Evolutionary conservation across 2,797 vertebrate species (phyloP).

Genomic region (Enteromius argenteus): DNA sequence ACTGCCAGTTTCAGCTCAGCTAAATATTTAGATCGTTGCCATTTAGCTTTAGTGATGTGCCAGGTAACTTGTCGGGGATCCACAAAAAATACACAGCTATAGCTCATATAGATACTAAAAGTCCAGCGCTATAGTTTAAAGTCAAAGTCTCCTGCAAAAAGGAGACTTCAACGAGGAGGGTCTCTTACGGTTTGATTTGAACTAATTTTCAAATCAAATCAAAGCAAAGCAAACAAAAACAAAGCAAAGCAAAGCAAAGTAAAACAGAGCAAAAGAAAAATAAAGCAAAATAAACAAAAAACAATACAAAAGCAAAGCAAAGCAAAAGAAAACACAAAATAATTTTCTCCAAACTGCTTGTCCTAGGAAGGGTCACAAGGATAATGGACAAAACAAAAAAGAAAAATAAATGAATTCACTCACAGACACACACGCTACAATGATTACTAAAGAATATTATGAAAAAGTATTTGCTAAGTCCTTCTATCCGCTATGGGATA

Average conservation of each 20-base stretch:
- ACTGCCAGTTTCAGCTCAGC: slow-evolving; percentile 32
- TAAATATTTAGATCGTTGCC: slow-evolving; percentile 34
- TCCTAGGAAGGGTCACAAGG: background rate
- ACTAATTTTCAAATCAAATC: background rate
- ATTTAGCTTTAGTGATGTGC: slow-evolving; percentile 30
- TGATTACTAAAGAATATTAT: background rate
- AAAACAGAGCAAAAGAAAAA: too few relatives aligned
- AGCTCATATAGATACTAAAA: slow-evolving; percentile 2
- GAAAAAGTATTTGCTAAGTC: slow-evolving; percentile 3
- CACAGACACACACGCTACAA: background rate
- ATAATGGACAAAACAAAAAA: background rate
- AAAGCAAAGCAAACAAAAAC: background rate
- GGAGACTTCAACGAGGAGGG: background rate
- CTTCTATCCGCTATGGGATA: background rate
- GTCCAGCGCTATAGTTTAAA: background rate
- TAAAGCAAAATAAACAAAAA: background rate
- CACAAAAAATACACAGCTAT: slow-evolving; percentile 32
- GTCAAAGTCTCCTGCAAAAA: background rate
- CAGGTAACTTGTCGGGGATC: slow-evolving; percentile 43
- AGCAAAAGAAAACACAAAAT: too few relatives aligned
- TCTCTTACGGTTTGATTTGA: background rate
- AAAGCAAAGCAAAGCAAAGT: background rate
- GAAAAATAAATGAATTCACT: background rate
- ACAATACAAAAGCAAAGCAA: background rate
- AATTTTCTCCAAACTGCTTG: background rate